Evolutionary conservation across 2,113 vertebrate species (phyloP), one percentile per base, ranked within the genome.

Genomic region (Pagrus major): DNA sequence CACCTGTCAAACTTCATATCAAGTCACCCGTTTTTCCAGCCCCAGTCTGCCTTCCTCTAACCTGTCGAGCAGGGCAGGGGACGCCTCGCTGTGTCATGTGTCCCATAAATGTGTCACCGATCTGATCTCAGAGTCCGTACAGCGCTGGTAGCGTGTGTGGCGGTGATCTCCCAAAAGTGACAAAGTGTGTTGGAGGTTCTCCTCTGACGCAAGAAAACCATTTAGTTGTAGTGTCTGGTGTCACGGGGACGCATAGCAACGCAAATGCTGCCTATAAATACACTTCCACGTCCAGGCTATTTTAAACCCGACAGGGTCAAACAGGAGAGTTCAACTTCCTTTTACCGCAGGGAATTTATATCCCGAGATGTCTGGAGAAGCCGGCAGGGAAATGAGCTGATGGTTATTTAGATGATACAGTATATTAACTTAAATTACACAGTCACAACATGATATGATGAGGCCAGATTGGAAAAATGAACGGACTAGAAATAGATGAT

Each of bases 161-260:
- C 92, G 94, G 93, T 91, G 92, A 92, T 94, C 94, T 93, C 95
- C 94, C 91, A 92, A 94, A 96, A 96, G 96, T 94, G 95, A 94
- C 95, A 95, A 95, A 95, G 95, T 95, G 96, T 95, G 94, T 94
- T 93, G 95, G 93, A 93, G 94, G 95, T 94, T 96, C 96, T 94
- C 94, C 96, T 96, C 96, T 97, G 97, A 98, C 96, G 97, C 96
- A 98, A 96, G 95, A 84, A 88, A 87, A 85, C 77, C 89, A 92
- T 95, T 95, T 95, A 95, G 96, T 97, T 96, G 96, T 96, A 94
- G 97, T 91, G 94, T 96, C 95, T 95, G 93, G 95, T 95, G 94
- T 95, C 96, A 94, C 90, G 4, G 91, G 66, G 92, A 94, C 86
- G 87, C 93, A 94, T 95, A 95, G 95, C 96, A 96, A 96, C 91